phyloP scores from a whole-genome alignment of 2,888 invertebrate species.

The Microplitis manilae region DNA sequence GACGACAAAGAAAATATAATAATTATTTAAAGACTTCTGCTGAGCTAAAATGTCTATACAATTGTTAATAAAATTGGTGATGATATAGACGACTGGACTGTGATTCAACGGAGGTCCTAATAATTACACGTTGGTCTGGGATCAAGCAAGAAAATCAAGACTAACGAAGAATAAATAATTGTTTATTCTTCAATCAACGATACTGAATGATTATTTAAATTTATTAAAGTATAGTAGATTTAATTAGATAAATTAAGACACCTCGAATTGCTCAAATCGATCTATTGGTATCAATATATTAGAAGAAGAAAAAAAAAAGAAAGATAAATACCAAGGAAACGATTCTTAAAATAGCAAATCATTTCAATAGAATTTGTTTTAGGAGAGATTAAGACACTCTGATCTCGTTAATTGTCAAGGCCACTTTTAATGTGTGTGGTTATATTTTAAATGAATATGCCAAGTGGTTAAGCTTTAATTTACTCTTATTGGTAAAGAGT shows the following conservation, averaged over 20 bases:
- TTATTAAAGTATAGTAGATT: background rate
- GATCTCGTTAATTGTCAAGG: constrained; percentile 32
- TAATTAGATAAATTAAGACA: constrained; percentile 43
- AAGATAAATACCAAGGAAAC: constrained; percentile 36
- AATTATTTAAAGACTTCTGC: constrained; percentile 2
- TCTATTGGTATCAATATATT: constrained; percentile 27
- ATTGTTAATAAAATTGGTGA: background rate
- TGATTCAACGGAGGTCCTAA: constrained; percentile 5
- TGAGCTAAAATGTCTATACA: background rate
- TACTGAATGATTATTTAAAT: background rate
- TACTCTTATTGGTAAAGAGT: constrained; percentile 30
- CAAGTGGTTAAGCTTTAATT: constrained; percentile 37
- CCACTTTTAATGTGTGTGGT: constrained; percentile 16
- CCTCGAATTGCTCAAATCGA: constrained; percentile 52
- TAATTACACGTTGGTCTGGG: background rate
- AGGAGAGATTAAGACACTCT: constrained; percentile 36
- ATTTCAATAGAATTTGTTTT: constrained; percentile 26
- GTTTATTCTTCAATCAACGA: background rate
- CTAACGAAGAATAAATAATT: background rate
- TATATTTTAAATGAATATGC: constrained; percentile 10
- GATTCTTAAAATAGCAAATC: constrained; percentile 47
- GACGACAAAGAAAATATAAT: background rate
- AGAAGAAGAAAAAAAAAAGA: constrained; percentile 4
- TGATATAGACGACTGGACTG: background rate
- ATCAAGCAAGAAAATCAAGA: background rate